Base-by-base conservation (phyloP, 2,888 invertebrate species). In the Thereva unica region DNA sequence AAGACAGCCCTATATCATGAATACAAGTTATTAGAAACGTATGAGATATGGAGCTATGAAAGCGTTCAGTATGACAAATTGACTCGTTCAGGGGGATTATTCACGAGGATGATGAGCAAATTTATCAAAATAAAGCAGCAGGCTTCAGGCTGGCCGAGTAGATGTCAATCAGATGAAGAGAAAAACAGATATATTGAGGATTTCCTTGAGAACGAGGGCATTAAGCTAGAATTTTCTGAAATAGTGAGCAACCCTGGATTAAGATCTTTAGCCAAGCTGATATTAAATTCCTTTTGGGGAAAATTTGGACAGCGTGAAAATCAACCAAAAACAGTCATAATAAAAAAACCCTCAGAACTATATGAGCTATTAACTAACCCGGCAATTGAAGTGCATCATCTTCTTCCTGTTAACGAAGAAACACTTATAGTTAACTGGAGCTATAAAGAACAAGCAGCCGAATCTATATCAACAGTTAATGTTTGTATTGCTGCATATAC, bases 401-500 rank as follows among this genome's bases (percentile, higher is more conserved):
- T n/a, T n/a, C n/a, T n/a, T n/a, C n/a, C n/a, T n/a, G n/a, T n/a
- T n/a, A n/a, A n/a, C n/a, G n/a, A n/a, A n/a, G n/a, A n/a, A n/a
- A n/a, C n/a, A n/a, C n/a, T n/a, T 74, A 75, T 63, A 73, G 72
- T 0, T 72, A 75, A 50, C 55, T 71, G 4, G 71, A 73, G n/a
- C 42, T 59, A 70, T 52, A 67, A 47, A 9, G 69, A 72, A 3
- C 73, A 74, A 37, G 64, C 67, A 1, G 50, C 50, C 6, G 66
- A 53, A 23, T 64, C 71, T 8, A 56, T 67, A 45, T 50, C 63
- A 5, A 71, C 69, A 3, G 69, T 72, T 23, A 78, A 76, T 68
- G 71, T 75, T 0, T 73, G 75, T 6, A 72, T 81, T 4, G 80
- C 78, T 0, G 73, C 75, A 0, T 79, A 76, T 54, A 77, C 77